Evolutionary conservation across 2,113 vertebrate species (phyloP), one percentile per base, ranked within the genome.

Genomic region (Desmodus rotundus): DNA sequence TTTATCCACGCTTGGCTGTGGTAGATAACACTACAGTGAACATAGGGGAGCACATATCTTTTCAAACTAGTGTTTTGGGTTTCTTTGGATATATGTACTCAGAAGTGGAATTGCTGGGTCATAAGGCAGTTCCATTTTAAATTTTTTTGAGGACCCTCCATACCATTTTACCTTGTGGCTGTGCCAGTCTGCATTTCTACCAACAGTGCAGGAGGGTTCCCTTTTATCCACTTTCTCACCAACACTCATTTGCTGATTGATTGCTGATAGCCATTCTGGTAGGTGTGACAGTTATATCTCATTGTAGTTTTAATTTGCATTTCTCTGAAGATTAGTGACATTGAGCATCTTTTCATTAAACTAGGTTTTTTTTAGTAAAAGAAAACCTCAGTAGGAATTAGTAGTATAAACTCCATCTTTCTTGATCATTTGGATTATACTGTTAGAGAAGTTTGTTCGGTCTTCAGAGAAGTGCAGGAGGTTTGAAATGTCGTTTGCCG

Each of bases 401-500:
- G 43, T 83, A 41, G 36, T 84, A 67, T 58, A 90, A 65, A 50
- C 4, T 9, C 0, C 17, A 41, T 76, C 36, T 92, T 87, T 96
- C 43, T 15, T 68, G 91, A 91, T 87, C 38, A 76, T 95, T 96
- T 93, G 52, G 28, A 36, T 95, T 86, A 72, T 89, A 63, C 24
- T 91, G 4, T 73, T 83, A 8, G 78, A 86, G 80, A 91, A 80
- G 26, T 91, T 92, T 70, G 54, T 85, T 92, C 26, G 76, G 2
- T 93, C 26, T 80, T 89, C 54, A 89, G 26, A 87, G 47, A 61
- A 73, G 26, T 85, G 8, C 19, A 61, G 33, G 65, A 74, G n/a
- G n/a, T 70, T 96, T 92, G 78, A 92, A 89, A 95, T 95, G 22
- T 58, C 43, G 2, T 83, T 94, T 96, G 26, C 43, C 61, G 91